These are phyloP conservation scores for Cervus canadensis DNA, from an alignment of 2,113 vertebrate species.

Conservation along the genomic window DNA sequence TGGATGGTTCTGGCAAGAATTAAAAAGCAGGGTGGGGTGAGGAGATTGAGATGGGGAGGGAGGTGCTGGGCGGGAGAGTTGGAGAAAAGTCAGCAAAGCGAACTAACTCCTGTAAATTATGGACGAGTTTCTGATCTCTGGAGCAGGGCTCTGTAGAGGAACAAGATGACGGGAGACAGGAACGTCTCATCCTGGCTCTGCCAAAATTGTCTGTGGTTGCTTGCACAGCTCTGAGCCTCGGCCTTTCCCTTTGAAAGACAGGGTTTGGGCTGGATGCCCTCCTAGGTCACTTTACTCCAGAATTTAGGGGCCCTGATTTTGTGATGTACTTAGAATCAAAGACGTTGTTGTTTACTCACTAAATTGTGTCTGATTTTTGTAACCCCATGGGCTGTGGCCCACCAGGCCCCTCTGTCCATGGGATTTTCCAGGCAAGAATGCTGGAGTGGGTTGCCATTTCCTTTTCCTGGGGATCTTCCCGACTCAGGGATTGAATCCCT, in stretches of 20 bases:
- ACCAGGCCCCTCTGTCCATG: background rate
- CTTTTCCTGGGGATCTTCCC: background rate
- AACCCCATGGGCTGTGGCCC: background rate
- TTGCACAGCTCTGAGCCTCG: background rate
- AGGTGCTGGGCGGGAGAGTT: accelerated
- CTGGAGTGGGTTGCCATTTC: background rate
- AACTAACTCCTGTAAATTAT: background rate
- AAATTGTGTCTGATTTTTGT: background rate
- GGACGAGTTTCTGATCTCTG: background rate
- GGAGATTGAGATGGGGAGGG: background rate
- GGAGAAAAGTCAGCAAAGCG: slow-evolving; percentile 4
- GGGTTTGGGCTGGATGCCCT: background rate
- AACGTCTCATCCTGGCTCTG: background rate
- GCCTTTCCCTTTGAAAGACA: background rate
- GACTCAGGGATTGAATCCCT: background rate
- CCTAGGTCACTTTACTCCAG: background rate
- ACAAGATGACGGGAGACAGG: background rate
- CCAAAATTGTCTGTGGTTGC: background rate
- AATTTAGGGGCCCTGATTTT: background rate
- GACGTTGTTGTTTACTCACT: background rate
- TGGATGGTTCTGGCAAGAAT: slow-evolving; percentile 59
- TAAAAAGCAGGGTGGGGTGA: slow-evolving; percentile 46
- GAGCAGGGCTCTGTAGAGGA: background rate
- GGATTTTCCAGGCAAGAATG: background rate
- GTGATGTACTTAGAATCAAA: background rate